Evolutionary conservation across 2,888 invertebrate genomes (phyloP).

Genomic region (Leucoma salicis): DNA sequence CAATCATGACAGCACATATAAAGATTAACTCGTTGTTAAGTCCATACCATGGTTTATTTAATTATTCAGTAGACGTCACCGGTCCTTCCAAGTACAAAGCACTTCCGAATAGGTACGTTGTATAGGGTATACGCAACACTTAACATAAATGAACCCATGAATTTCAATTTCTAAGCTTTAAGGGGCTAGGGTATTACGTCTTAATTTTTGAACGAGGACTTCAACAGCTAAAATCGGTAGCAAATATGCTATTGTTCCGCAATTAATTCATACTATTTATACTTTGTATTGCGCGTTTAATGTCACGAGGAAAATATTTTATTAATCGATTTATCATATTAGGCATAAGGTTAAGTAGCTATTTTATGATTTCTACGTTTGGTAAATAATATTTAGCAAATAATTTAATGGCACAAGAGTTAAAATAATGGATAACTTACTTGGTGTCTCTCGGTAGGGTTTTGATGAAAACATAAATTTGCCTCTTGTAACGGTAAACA

Average conservation of each 20-base stretch:
- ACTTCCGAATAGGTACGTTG: slow-evolving; percentile 1
- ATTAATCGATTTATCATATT: not conserved
- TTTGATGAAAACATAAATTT: slow-evolving; percentile 84
- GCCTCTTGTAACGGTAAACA: slow-evolving; percentile 78
- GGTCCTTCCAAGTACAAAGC: slow-evolving; percentile 13
- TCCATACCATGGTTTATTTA: slow-evolving; percentile 18
- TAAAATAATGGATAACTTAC: slow-evolving; percentile 71
- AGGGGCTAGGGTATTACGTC: not conserved
- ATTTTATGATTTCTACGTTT: not conserved
- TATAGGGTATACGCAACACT: not conserved
- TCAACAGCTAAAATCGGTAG: no score
- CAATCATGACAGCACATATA: no score
- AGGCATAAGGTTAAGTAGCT: not conserved
- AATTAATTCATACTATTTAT: not conserved
- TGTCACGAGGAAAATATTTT: not conserved
- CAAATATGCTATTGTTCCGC: not conserved
- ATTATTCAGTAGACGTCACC: slow-evolving; percentile 24
- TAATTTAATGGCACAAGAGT: not conserved
- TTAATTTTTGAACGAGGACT: not conserved
- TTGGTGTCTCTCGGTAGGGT: slow-evolving; percentile 85
- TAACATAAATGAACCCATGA: not conserved
- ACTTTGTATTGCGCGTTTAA: not conserved
- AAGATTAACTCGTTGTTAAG: no score
- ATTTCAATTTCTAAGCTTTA: not conserved
- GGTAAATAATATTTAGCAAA: no score